These are phyloP conservation scores for Lemur catta DNA, from an alignment of 2,797 vertebrate genomes.

Conservation along the genomic window DNA sequence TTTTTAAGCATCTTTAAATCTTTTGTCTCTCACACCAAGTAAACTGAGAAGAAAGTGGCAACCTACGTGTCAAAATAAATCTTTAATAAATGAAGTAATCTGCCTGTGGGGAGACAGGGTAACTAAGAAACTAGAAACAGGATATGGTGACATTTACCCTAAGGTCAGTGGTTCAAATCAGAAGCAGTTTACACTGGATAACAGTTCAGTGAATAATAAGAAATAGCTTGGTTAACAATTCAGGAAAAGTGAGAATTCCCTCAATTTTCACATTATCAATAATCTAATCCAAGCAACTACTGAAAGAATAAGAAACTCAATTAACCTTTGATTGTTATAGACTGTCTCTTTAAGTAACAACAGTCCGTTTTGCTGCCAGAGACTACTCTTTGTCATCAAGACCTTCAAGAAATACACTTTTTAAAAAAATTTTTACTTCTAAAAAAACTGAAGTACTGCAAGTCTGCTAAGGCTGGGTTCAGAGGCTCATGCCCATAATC, in stretches of 20 bases:
- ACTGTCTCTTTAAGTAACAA: background rate
- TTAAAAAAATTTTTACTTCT: background rate
- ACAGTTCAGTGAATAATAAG: background rate
- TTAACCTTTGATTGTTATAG: background rate
- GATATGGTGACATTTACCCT: constrained; percentile 3
- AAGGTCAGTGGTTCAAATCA: constrained; percentile 13
- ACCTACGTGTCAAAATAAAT: constrained; percentile 32
- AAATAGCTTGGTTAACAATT: background rate
- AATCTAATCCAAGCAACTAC: background rate
- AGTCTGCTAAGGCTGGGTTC: background rate
- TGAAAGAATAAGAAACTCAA: background rate
- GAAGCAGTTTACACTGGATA: background rate
- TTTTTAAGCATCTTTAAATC: constrained; percentile 44
- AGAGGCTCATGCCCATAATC: background rate
- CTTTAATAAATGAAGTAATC: constrained; percentile 41
- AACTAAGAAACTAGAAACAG: background rate
- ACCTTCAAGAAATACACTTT: background rate
- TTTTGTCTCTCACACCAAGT: constrained; percentile 6
- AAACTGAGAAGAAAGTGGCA: constrained; percentile 20
- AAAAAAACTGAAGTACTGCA: background rate
- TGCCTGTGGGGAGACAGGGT: background rate
- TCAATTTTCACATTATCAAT: background rate
- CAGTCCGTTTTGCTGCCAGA: background rate
- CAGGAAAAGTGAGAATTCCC: constrained; percentile 21
- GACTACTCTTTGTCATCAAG: background rate